phyloP scores from a whole-genome alignment of 2,113 vertebrate species.

The Nannobrachium achirus region DNA sequence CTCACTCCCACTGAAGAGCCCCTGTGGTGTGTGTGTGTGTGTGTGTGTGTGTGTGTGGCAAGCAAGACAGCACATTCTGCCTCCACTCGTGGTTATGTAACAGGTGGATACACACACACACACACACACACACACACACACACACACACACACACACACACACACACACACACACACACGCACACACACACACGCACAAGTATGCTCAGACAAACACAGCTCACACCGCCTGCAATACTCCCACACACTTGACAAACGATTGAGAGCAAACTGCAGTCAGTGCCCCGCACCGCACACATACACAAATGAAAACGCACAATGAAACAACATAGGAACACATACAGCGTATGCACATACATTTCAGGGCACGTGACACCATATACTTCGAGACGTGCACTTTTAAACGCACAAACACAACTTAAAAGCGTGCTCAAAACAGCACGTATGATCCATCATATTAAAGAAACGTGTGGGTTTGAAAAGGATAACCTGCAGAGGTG shows the following conservation, averaged over 20 bases:
- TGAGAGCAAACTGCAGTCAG: too few species aligned
- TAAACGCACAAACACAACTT: too few species aligned
- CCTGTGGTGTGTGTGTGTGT: constrained; percentile 34
- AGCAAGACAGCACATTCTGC: constrained; percentile 59
- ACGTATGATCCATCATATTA: too few species aligned
- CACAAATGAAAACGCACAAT: constrained; percentile 34
- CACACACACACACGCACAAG: constrained; percentile 15
- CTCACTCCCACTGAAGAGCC: constrained; percentile 62
- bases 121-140: constrained; percentile 42
- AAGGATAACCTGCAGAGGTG: too few species aligned
- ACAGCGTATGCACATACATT: not conserved
- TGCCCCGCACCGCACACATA: constrained; percentile 1
- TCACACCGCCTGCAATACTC: constrained; percentile 23
- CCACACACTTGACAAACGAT: not conserved
- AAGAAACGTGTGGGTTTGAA: too few species aligned
- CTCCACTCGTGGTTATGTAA: constrained; percentile 72
- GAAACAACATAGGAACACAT: not conserved
- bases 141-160: constrained; percentile 24
- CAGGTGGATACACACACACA: constrained; percentile 68
- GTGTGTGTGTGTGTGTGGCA: too few species aligned
- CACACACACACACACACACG: constrained; percentile 7
- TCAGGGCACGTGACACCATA: too few species aligned
- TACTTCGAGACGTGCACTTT: too few species aligned
- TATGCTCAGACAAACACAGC: constrained; percentile 12
- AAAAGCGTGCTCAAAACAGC: too few species aligned